Percentiles rank a stretch among this genome's conserved stretches.
These are phyloP conservation scores for Pluvianellus socialis DNA, from an alignment of 2,113 vertebrate genomes.

Conservation along the genomic window DNA sequence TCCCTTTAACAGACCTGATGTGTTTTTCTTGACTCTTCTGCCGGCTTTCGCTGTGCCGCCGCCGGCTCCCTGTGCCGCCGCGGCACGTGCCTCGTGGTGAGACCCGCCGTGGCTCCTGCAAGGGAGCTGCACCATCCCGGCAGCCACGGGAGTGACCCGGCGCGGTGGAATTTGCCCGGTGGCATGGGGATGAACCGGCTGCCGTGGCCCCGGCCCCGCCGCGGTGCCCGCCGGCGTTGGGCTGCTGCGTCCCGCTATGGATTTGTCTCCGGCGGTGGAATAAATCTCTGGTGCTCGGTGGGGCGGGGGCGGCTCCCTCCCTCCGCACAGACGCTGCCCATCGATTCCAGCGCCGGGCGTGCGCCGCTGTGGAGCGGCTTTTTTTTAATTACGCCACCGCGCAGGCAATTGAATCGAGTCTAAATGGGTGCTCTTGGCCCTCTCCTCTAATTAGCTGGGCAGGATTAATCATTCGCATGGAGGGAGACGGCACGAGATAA, in stretches of 20 bases:
- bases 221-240: neutral
- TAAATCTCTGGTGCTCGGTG: neutral
- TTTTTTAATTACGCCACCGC: neutral
- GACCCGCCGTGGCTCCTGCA: neutral
- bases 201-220: neutral
- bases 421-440: neutral
- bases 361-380: neutral
- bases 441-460: slow-evolving; percentile 2
- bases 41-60: neutral
- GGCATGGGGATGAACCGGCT: rapidly evolving
- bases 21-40: neutral
- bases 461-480: neutral
- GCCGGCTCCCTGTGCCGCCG: neutral
- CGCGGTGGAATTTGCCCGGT: neutral
- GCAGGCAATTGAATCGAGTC: neutral
- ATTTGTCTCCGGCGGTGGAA: neutral
- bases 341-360: neutral
- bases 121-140: neutral
- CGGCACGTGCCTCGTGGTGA: neutral
- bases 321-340: neutral
- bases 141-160: neutral
- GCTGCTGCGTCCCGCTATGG: neutral
- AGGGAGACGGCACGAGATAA: neutral
- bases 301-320: neutral
- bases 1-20: neutral